These are phyloP conservation scores for Phyllopteryx taeniolatus DNA, from an alignment of 2,113 vertebrate genomes.

Conservation along the genomic window DNA sequence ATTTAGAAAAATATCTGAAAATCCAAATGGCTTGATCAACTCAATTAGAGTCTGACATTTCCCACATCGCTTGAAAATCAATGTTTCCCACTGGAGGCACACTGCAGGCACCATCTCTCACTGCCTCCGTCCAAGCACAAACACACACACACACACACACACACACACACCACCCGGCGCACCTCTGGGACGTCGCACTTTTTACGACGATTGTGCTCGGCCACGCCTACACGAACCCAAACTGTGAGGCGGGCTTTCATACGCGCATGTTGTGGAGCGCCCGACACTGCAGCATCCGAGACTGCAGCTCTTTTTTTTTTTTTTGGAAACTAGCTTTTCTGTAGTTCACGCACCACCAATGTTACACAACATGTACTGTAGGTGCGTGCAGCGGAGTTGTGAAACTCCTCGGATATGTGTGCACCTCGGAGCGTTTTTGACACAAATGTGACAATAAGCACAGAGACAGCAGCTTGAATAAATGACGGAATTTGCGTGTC, in stretches of 20 bases:
- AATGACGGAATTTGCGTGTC: constrained; percentile 18
- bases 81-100: constrained; percentile 63
- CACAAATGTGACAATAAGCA: constrained; percentile 57
- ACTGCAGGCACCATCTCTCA: constrained; percentile 62
- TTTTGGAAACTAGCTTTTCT: neutral
- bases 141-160: constrained; percentile 5
- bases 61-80: constrained; percentile 65
- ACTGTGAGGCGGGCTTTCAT: constrained; percentile 47
- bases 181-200: constrained; percentile 45
- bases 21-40: constrained; percentile 72
- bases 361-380: constrained; percentile 19
- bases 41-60: constrained; percentile 76
- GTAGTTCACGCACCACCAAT: constrained; percentile 16
- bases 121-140: constrained; percentile 38
- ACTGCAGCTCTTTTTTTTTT: constrained; percentile 28
- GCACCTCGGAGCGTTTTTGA: constrained; percentile 23
- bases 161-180: constrained; percentile 16
- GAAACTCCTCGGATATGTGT: constrained; percentile 27
- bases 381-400: constrained; percentile 22
- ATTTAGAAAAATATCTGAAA: constrained; percentile 59
- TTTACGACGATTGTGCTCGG: constrained; percentile 45
- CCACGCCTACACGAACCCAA: constrained; percentile 35
- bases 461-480: constrained; percentile 55
- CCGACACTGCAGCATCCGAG: constrained; percentile 33
- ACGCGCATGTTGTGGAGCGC: constrained; percentile 30